Evolutionary conservation across 2,113 vertebrate species (phyloP).

Genomic region (Suricata suricatta): DNA sequence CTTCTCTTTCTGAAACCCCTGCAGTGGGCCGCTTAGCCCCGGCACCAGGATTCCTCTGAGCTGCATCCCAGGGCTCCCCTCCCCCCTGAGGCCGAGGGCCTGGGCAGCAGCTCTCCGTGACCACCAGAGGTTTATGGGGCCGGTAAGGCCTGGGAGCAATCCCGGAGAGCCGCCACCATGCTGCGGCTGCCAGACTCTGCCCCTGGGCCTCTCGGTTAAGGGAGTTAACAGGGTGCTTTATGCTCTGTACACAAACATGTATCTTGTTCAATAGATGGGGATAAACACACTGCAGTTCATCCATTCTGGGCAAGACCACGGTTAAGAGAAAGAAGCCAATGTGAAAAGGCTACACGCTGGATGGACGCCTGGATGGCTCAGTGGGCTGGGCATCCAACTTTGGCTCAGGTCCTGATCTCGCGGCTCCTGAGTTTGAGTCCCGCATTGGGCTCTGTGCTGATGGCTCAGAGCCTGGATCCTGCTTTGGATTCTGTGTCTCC

Average conservation of each 20-base stretch:
- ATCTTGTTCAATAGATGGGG: not conserved
- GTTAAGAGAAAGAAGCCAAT: not conserved
- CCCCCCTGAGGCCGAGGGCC: not conserved
- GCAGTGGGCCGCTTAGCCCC: not conserved
- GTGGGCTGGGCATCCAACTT: no score
- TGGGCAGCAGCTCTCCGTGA: not conserved
- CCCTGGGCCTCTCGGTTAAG: not conserved
- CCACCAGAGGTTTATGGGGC: not conserved
- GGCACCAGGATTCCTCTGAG: not conserved
- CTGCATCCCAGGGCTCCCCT: not conserved
- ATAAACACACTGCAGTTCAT: not conserved
- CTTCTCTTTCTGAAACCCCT: slow-evolving; percentile 74
- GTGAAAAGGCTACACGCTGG: not conserved
- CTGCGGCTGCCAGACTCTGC: not conserved
- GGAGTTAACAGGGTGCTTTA: not conserved
- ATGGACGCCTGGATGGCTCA: not conserved
- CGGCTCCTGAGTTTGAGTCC: no score
- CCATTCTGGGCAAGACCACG: no score
- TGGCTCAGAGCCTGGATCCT: no score
- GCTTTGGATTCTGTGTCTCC: no score
- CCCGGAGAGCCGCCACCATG: not conserved
- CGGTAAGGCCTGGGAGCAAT: not conserved
- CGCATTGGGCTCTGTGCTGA: no score
- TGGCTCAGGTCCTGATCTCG: no score
- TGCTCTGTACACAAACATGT: not conserved